Conservation (phyloP, 2,797 vertebrate species). For the Rhadinocentrus ornatus region DNA sequence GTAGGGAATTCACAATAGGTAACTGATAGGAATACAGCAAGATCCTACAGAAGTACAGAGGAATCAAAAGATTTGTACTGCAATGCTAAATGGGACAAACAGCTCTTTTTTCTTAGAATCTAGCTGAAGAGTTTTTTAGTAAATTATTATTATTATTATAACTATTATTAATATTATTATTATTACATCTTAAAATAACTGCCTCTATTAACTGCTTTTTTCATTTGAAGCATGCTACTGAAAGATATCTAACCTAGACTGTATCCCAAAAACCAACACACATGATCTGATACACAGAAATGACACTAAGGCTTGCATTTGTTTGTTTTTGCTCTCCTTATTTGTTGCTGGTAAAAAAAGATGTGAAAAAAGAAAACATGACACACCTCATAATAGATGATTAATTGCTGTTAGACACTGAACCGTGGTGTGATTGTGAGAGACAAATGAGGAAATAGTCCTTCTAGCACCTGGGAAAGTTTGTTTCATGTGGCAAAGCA, state of each 20-base stretch:
- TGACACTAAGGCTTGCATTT: constrained; percentile 34
- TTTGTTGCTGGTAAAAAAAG: constrained; percentile 49
- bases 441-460: constrained; percentile 56
- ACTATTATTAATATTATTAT: neutral
- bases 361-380: constrained; percentile 40
- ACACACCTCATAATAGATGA: constrained; percentile 63
- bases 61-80: neutral
- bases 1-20: constrained; percentile 23
- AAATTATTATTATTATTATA: neutral
- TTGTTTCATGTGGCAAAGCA: constrained; percentile 53
- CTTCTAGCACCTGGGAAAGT: constrained; percentile 47
- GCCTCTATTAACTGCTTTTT: no score
- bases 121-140: neutral
- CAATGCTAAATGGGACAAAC: neutral
- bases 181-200: neutral
- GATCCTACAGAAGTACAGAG: constrained; percentile 1
- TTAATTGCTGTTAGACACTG: constrained; percentile 59
- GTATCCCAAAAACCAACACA: constrained; percentile 6
- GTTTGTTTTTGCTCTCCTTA: constrained; percentile 53
- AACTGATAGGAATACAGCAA: neutral
- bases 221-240: no score
- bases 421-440: constrained; percentile 47
- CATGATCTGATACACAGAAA: constrained; percentile 20
- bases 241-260: no score
- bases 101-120: neutral